phyloP scores from a whole-genome alignment of 2,113 vertebrate species.

The Thermophis baileyi region DNA sequence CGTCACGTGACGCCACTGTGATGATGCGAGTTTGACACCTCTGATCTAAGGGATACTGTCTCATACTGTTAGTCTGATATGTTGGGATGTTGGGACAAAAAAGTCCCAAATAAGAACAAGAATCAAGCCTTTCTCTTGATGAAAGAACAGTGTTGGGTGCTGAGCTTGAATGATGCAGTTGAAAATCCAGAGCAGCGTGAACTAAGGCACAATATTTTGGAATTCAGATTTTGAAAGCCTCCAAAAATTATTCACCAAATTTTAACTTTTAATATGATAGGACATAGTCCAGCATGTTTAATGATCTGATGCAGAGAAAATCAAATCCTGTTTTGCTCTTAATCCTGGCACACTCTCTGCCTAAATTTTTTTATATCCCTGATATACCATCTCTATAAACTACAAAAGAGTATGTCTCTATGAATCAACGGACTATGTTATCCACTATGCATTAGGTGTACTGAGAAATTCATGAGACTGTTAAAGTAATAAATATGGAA shows the following conservation, averaged over 20 bases:
- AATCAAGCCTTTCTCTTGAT: background rate
- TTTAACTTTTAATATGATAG: background rate
- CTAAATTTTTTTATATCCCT: background rate
- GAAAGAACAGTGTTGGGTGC: background rate
- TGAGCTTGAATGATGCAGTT: background rate
- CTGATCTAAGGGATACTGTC: background rate
- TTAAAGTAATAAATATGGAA: background rate
- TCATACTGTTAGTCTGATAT: background rate
- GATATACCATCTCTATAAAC: background rate
- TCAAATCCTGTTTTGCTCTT: background rate
- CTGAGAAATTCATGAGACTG: background rate
- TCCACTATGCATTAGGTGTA: background rate
- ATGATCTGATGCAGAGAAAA: background rate
- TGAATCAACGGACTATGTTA: background rate
- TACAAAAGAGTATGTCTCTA: background rate
- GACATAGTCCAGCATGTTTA: background rate
- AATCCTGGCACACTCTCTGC: background rate
- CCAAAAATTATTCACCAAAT: background rate
- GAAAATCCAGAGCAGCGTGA: background rate
- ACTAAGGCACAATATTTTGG: background rate
- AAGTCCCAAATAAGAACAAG: background rate
- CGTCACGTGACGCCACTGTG: no score
- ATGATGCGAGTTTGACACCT: no score
- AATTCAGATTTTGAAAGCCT: background rate
- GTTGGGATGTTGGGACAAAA: background rate